Conservation (phyloP, 2,888 invertebrate species). For the Philereme transversata region DNA sequence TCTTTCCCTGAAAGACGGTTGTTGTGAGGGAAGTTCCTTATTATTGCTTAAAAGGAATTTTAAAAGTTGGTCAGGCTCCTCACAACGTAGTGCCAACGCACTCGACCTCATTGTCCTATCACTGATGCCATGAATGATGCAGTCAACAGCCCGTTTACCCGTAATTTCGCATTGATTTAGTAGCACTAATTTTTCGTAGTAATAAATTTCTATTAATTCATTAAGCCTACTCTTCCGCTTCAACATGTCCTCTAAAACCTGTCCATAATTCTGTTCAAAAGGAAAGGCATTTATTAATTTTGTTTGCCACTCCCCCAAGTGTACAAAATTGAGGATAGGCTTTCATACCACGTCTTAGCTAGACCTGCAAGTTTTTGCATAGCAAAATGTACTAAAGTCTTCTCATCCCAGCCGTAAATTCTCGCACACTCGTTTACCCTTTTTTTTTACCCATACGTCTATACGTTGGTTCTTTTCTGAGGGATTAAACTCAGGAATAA, state of each 20-base stretch:
- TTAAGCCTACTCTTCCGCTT: not conserved
- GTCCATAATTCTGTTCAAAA: constrained; percentile 34
- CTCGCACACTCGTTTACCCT: constrained; percentile 27
- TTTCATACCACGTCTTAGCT: constrained; percentile 39
- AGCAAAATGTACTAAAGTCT: constrained; percentile 35
- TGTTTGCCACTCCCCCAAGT: constrained; percentile 39
- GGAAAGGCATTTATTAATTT: constrained; percentile 39
- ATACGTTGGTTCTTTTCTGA: constrained; percentile 17
- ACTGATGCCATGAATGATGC: constrained; percentile 1
- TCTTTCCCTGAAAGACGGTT: no score
- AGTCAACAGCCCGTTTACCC: constrained; percentile 1
- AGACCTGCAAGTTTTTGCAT: constrained; percentile 33
- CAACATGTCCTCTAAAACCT: constrained; percentile 36
- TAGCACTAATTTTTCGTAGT: constrained; percentile 1
- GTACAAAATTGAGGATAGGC: constrained; percentile 30
- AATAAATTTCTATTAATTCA: constrained; percentile 5
- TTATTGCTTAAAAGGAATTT: no score
- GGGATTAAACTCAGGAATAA: constrained; percentile 20
- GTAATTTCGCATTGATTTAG: constrained; percentile 5
- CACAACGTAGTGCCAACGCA: not conserved
- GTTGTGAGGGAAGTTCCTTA: no score
- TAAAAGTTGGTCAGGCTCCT: no score
- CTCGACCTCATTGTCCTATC: constrained; percentile 2
- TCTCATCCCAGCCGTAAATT: constrained; percentile 38
- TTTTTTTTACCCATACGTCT: constrained; percentile 17